phyloP scores from a whole-genome alignment of 2,797 vertebrate genomes.

The Odontamblyopus lacepedii region DNA sequence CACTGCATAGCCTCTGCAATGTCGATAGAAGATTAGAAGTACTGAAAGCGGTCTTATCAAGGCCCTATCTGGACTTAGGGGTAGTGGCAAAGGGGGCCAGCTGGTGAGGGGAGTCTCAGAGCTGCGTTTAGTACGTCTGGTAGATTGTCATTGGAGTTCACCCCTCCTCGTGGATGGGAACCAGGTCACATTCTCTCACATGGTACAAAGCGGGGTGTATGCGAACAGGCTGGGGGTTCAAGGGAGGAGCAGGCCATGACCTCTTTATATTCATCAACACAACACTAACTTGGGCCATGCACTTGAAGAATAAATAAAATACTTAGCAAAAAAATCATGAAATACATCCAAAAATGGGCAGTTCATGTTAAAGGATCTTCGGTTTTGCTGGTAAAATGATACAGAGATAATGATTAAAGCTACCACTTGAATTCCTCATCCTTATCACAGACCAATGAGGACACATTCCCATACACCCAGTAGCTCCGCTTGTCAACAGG shows the following conservation, averaged over 20 bases:
- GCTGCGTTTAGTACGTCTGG: slow-evolving; percentile 66
- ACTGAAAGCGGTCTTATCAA: background rate
- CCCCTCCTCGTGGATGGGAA: slow-evolving; percentile 83
- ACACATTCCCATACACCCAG: slow-evolving; percentile 50
- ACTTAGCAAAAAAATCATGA: background rate
- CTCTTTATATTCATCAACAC: slow-evolving; percentile 85
- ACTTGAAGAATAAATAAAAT: slow-evolving; percentile 55
- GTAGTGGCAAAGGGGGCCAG: slow-evolving; percentile 63
- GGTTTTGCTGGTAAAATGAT: background rate
- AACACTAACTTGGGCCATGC: slow-evolving; percentile 74
- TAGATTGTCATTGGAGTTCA: slow-evolving; percentile 75
- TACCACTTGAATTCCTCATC: background rate
- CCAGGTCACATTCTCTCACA: slow-evolving; percentile 84
- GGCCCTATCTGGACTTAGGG: slow-evolving; percentile 42
- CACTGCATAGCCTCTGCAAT: background rate
- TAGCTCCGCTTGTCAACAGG: slow-evolving; percentile 18
- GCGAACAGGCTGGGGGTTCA: slow-evolving; percentile 66
- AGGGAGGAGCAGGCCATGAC: slow-evolving; percentile 79
- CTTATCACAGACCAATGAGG: background rate
- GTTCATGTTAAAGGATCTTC: background rate
- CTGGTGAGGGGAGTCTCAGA: slow-evolving; percentile 59
- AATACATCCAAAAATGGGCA: background rate
- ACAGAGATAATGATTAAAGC: background rate
- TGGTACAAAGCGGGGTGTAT: slow-evolving; percentile 79
- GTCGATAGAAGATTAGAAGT: slow-evolving; percentile 5